Base-by-base conservation (phyloP, 2,888 invertebrate genomes). In the Sphaerophoria rueppellii region DNA sequence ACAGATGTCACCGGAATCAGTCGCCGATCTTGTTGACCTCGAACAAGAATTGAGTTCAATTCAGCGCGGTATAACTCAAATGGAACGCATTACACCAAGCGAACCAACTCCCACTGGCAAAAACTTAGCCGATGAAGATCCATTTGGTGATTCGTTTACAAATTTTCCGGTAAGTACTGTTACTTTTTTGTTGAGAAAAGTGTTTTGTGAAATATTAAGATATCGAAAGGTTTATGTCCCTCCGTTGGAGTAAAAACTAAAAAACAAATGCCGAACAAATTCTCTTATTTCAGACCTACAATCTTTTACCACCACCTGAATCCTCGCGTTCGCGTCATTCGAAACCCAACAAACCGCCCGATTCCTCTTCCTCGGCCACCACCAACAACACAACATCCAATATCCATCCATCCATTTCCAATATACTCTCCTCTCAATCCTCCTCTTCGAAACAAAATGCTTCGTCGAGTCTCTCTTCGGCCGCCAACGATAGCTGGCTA, bases 1-100 rank as follows among this genome's bases (percentile, higher is more conserved):
- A 24, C 40, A 92, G 92, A 90, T 91, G 82, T 92, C 92, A n/a
- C 92, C 92, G 0, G 92, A 92, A 87, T 92, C 92, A 52, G 96
- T 97, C 46, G 97, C 97, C 1, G 97, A 97, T 92, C 93, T 98
- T 82, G 95, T 98, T 14, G 97, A 97, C 91, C 92, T 97, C 87
- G 97, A 97, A 91, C 95, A 97, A 89, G 97, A 97, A 92, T 92
- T 98, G 82, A 96, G 95, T 90, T 97, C 96, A 77, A 92, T 97
- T 88, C 95, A 97, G 90, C 95, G 97, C 87, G 97, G 97, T 2
- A 95, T 97, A 85, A 95, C 96, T 87, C 97, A 97, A 92, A 96
- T 97, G 93, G 97, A 97, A 91, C 94, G 96, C 77, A 95, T 97
- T 46, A 97, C 97, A 4, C 95, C 95, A 7, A 95, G 94, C 46